Conservation (phyloP, 2,888 invertebrate species). For the Drosophila pegasa region DNA sequence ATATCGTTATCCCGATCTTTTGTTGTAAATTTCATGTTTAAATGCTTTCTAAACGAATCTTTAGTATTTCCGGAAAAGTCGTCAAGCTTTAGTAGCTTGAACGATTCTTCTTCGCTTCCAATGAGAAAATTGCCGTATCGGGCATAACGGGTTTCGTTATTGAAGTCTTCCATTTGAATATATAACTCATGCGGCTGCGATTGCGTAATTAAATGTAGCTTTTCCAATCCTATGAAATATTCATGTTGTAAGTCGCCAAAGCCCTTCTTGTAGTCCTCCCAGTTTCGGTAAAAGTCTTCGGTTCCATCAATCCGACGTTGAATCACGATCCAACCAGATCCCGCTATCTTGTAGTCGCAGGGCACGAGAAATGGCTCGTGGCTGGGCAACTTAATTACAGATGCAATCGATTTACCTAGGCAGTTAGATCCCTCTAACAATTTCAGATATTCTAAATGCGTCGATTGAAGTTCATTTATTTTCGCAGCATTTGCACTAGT, state of each 20-base stretch:
- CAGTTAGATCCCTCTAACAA: neutral
- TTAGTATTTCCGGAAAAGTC: slow-evolving; percentile 88
- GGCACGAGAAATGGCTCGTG: slow-evolving; percentile 86
- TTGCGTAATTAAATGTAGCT: slow-evolving; percentile 85
- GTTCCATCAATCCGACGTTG: too few species aligned
- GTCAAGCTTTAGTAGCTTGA: slow-evolving; percentile 87
- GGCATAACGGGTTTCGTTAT: slow-evolving; percentile 86
- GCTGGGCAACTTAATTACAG: neutral
- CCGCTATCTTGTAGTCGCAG: slow-evolving; percentile 85
- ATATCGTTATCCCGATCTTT: slow-evolving; percentile 88
- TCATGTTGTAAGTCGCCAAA: slow-evolving; percentile 89
- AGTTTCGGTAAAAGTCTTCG: slow-evolving; percentile 88
- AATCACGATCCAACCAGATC: slow-evolving; percentile 87
- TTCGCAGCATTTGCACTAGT: neutral
- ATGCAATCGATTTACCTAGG: neutral
- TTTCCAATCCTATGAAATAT: slow-evolving; percentile 89
- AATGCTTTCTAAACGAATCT: slow-evolving; percentile 86
- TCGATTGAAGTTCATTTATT: neutral
- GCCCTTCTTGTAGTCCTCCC: slow-evolving; percentile 88
- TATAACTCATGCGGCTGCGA: slow-evolving; percentile 86
- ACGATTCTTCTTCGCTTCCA: slow-evolving; percentile 88
- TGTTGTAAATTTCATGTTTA: slow-evolving; percentile 89
- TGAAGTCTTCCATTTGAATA: slow-evolving; percentile 87
- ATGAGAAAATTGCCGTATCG: slow-evolving; percentile 88
- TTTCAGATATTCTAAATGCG: neutral